Evolutionary conservation across 2,888 invertebrate genomes (phyloP).

Genomic region (Microctonus aethiopoides): DNA sequence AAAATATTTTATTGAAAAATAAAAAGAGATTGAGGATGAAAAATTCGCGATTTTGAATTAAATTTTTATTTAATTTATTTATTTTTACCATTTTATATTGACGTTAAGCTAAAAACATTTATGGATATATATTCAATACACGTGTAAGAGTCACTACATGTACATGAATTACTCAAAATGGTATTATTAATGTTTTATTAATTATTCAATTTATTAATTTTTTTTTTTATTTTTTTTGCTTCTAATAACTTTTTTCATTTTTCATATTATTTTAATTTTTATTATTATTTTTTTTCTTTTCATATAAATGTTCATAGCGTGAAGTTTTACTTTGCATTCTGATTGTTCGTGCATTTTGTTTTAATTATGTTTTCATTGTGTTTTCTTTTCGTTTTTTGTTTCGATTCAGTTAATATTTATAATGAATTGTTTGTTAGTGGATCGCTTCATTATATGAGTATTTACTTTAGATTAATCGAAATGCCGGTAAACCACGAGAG

Average conservation of each 20-base stretch:
- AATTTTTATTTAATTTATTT: neutral
- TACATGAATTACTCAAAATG: neutral
- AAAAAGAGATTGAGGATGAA: neutral
- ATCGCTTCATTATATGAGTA: too few relatives aligned
- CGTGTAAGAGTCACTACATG: neutral
- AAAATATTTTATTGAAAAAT: neutral
- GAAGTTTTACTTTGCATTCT: constrained; percentile 39
- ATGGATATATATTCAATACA: neutral
- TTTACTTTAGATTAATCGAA: too few relatives aligned
- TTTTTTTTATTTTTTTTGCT: constrained; percentile 3
- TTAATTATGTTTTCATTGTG: constrained; percentile 17
- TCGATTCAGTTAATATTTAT: too few relatives aligned
- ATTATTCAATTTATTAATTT: neutral
- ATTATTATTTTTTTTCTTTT: neutral
- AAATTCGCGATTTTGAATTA: neutral
- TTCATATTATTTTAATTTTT: neutral
- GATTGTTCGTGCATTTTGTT: constrained; percentile 57
- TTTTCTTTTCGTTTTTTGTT: constrained; percentile 20
- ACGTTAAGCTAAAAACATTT: neutral
- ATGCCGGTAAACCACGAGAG: too few relatives aligned
- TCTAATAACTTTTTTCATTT: neutral
- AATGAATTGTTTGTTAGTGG: too few relatives aligned
- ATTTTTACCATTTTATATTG: neutral
- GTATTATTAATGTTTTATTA: constrained; percentile 5
- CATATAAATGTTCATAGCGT: constrained; percentile 18